Base-by-base conservation (phyloP, 1,140 invertebrate species). In the Pissodes strobi region DNA sequence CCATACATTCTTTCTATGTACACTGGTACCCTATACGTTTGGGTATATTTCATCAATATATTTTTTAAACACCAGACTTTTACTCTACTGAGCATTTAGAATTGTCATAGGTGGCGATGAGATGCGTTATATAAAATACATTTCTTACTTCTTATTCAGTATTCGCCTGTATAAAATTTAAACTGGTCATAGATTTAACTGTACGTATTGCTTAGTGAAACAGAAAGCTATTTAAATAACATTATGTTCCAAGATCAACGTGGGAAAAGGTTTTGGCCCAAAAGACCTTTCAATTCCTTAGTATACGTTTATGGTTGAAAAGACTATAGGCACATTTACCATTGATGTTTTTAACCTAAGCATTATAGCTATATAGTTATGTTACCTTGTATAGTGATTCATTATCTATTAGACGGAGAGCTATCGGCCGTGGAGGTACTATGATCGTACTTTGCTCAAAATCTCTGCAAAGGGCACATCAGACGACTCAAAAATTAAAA, bases 41-140 rank as follows among this genome's bases (percentile, higher is more conserved):
- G 66, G 67, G 62, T 71, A 37, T 73, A 71, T 63, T 70, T 70
- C 66, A 65, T 70, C 17, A 27, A 67, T 70, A 43, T 69, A 53
- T 43, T 68, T 58, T n/a, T 67, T 69, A 67, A 68, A 69, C 46
- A 64, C 51, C 67, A 70, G 58, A 64, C 69, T 64, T 66, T 64
- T 68, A 52, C 66, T 66, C 69, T 72, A 74, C 68, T 75, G 75
- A 75, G 75, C 75, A 72, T 76, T 76, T 74, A 74, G 73, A 76
- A 74, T 74, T 72, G 66, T 72, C 66, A 51, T 68, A 66, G 68
- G 60, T 66, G 49, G 63, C 67, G 69, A 64, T 73, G 68, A 70
- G 67, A 61, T 52, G 25, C 5, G 2, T 27, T 49, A 8, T 18
- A 18, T 52, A 8, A 52, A 52, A 52, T 9, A 15, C n/a, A 52